These are phyloP conservation scores for Acronicta aceris DNA, from an alignment of 2,888 invertebrate species.

Conservation along the genomic window DNA sequence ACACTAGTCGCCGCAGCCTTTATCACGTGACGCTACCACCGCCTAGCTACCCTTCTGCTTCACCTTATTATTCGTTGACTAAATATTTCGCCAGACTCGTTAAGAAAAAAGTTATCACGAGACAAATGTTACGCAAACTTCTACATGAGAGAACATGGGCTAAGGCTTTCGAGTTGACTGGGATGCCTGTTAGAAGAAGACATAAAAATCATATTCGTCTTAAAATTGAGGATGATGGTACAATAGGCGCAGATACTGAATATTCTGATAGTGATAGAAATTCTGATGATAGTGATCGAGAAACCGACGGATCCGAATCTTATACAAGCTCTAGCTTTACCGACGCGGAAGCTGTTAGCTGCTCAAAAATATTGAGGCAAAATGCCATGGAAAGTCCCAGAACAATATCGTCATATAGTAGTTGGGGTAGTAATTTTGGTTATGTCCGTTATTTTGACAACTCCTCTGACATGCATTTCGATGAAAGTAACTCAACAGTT, in stretches of 20 bases:
- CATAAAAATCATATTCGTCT: slow-evolving; percentile 84
- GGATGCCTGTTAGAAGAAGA: slow-evolving; percentile 80
- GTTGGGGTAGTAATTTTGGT: slow-evolving; percentile 90
- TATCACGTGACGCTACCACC: slow-evolving; percentile 91
- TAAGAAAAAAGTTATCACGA: slow-evolving; percentile 91
- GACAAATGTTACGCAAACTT: slow-evolving; percentile 92
- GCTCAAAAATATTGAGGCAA: slow-evolving; percentile 87
- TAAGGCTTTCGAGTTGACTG: slow-evolving; percentile 84
- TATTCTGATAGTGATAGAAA: slow-evolving; percentile 73
- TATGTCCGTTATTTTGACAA: slow-evolving; percentile 91
- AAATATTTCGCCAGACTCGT: slow-evolving; percentile 93
- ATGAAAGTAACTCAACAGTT: slow-evolving; percentile 62
- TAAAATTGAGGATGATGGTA: slow-evolving; percentile 81
- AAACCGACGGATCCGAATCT: slow-evolving; percentile 81
- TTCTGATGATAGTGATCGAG: slow-evolving; percentile 74
- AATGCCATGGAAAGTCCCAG: slow-evolving; percentile 89
- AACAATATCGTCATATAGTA: slow-evolving; percentile 85
- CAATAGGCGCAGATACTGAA: slow-evolving; percentile 80
- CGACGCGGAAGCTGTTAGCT: slow-evolving; percentile 70
- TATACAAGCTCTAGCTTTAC: slow-evolving; percentile 79
- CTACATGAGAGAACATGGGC: slow-evolving; percentile 90
- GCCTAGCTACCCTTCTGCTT: slow-evolving; percentile 92
- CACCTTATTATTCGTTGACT: slow-evolving; percentile 94
- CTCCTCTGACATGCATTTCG: slow-evolving; percentile 80
- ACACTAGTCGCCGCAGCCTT: slow-evolving; percentile 86